phyloP scores from a whole-genome alignment of 2,888 invertebrate genomes.

The Oligia fasciuncula region DNA sequence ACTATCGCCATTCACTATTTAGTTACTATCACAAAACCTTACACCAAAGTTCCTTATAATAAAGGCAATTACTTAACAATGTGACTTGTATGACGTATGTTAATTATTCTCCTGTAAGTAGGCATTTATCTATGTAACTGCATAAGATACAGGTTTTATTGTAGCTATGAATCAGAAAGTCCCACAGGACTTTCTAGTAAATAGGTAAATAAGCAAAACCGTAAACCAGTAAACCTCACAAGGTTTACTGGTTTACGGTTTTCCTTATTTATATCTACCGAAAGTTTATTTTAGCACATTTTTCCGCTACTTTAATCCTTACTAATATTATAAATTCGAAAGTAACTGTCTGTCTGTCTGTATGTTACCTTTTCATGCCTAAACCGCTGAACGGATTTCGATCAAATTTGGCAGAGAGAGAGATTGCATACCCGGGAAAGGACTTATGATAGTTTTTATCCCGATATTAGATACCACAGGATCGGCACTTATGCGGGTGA shows the following conservation, averaged over 20 bases:
- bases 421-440: no score
- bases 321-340: no score
- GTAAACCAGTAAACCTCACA: no score
- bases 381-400: no score
- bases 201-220: no score
- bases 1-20: constrained; percentile 57
- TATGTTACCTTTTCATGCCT: no score
- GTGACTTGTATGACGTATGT: neutral
- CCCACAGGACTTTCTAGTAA: no score
- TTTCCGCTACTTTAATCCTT: neutral
- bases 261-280: neutral
- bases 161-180: neutral
- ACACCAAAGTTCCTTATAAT: constrained; percentile 29
- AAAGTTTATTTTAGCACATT: neutral
- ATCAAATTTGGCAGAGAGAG: no score
- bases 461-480: no score
- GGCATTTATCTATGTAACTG: neutral
- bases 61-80: constrained; percentile 32
- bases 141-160: neutral
- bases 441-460: no score
- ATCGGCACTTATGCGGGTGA: no score
- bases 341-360: no score
- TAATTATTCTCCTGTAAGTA: neutral
- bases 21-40: constrained; percentile 57
- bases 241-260: neutral